These are phyloP conservation scores for Drosophila affinis DNA, from an alignment of 2,888 invertebrate species.

Conservation along the genomic window DNA sequence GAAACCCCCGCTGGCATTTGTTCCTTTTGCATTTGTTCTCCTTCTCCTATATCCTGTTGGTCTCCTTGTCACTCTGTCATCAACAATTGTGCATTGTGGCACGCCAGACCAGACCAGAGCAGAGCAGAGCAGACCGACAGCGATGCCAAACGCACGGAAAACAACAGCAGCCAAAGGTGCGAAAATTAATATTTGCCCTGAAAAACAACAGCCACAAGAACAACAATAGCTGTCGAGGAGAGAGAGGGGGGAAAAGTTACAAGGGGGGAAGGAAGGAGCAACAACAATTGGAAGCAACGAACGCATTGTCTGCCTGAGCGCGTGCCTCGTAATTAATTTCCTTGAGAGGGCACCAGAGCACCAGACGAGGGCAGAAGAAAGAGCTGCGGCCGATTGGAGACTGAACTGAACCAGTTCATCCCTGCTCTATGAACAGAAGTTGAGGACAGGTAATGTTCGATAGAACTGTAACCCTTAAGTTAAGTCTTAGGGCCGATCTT, in stretches of 20 bases:
- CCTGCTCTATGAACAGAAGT: too few relatives aligned
- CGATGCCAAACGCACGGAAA: constrained; percentile 25
- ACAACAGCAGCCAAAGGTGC: constrained; percentile 60
- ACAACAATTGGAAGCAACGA: constrained; percentile 1
- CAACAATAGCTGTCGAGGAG: constrained; percentile 1
- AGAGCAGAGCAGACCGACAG: too few relatives aligned
- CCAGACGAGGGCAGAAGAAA: neutral
- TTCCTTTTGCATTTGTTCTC: neutral
- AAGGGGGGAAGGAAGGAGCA: constrained; percentile 4
- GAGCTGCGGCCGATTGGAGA: too few relatives aligned
- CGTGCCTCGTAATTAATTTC: constrained; percentile 67
- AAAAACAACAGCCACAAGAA: constrained; percentile 30
- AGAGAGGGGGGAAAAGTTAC: neutral
- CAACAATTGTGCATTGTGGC: constrained; percentile 40
- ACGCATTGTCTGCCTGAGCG: constrained; percentile 52
- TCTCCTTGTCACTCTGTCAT: constrained; percentile 13
- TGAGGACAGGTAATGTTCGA: too few relatives aligned
- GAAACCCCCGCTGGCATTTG: neutral
- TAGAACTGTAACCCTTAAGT: too few relatives aligned
- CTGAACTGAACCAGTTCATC: too few relatives aligned
- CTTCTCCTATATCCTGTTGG: neutral
- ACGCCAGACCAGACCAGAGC: neutral
- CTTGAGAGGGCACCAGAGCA: constrained; percentile 1
- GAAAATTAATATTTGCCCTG: constrained; percentile 73
- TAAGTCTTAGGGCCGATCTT: too few relatives aligned